These are phyloP conservation scores for Temnothorax ravouxi DNA, from an alignment of 2,888 invertebrate species.

Conservation along the genomic window DNA sequence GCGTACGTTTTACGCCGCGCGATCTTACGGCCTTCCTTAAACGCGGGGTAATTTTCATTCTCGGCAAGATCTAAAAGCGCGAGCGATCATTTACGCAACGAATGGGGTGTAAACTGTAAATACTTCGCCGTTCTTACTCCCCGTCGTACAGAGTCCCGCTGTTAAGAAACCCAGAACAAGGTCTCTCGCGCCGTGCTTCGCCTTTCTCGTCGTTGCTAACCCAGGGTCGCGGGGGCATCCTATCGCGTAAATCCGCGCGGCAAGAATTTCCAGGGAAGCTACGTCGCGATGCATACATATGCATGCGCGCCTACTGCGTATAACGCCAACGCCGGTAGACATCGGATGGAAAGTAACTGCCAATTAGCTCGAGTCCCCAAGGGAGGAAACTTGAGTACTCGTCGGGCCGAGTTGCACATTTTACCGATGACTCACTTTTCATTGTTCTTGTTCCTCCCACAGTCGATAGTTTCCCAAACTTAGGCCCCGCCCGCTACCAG, in stretches of 20 bases:
- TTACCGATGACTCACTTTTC: slow-evolving; percentile 71
- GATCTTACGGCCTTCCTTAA: slow-evolving; percentile 16
- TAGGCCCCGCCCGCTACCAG: not conserved
- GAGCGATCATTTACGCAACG: slow-evolving; percentile 43
- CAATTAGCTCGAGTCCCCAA: slow-evolving; percentile 75
- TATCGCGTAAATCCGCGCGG: slow-evolving; percentile 75
- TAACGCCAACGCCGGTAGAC: slow-evolving; percentile 70
- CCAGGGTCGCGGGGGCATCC: slow-evolving; percentile 67
- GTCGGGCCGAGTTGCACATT: slow-evolving; percentile 35
- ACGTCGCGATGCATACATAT: slow-evolving; percentile 71
- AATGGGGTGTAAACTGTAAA: slow-evolving; percentile 62
- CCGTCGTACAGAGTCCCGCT: slow-evolving; percentile 11
- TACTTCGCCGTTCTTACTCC: slow-evolving; percentile 45
- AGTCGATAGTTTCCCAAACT: slow-evolving; percentile 44
- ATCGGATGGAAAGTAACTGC: slow-evolving; percentile 79
- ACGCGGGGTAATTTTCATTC: slow-evolving; percentile 38
- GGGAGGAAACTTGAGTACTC: slow-evolving; percentile 60
- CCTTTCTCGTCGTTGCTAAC: slow-evolving; percentile 30
- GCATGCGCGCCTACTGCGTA: slow-evolving; percentile 69
- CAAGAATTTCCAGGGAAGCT: slow-evolving; percentile 74
- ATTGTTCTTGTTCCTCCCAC: slow-evolving; percentile 21
- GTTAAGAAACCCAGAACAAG: slow-evolving; percentile 33
- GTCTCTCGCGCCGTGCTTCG: slow-evolving; percentile 28
- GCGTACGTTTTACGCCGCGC: not conserved
- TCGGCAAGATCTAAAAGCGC: not conserved